Evolutionary conservation across 2,797 vertebrate species (phyloP).

Genomic region (Fringilla coelebs): DNA sequence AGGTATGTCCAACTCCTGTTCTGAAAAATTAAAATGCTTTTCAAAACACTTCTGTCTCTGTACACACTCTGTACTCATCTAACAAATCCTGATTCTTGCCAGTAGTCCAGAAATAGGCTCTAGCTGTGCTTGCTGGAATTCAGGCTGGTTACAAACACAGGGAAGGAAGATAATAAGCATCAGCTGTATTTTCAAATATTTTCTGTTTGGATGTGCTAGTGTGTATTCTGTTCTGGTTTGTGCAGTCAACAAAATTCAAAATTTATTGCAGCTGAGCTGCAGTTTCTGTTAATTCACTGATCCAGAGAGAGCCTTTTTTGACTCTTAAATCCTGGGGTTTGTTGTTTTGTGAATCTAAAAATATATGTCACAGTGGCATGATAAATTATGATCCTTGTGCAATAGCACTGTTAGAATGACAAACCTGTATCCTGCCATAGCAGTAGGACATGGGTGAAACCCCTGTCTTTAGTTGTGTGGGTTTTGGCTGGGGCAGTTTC

Average conservation of each 20-base stretch:
- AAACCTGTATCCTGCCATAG: background rate
- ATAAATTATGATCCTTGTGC: background rate
- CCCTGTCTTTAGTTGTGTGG: background rate
- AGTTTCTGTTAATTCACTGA: slow-evolving; percentile 19
- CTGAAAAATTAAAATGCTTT: background rate
- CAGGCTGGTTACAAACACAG: slow-evolving; percentile 15
- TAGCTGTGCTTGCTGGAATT: background rate
- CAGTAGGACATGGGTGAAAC: background rate
- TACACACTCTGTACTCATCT: background rate
- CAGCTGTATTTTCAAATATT: slow-evolving; percentile 67
- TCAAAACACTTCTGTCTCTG: background rate
- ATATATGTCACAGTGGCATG: background rate
- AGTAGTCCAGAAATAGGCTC: background rate
- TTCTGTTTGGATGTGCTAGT: slow-evolving; percentile 23
- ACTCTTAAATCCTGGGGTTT: background rate
- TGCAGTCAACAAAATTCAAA: slow-evolving; percentile 4
- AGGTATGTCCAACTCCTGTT: background rate
- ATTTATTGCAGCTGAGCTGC: slow-evolving; percentile 19
- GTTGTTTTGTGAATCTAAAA: background rate
- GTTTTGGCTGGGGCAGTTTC: background rate
- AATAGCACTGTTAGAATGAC: background rate
- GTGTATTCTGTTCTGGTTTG: slow-evolving; percentile 17
- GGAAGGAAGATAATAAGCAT: slow-evolving; percentile 47
- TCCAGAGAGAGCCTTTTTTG: background rate
- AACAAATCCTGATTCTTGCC: background rate